A percentile compares a stretch with the other conserved stretches of the same genome.
Conservation (phyloP, 1,140 invertebrate genomes). For the Lysiphlebus fabarum region DNA sequence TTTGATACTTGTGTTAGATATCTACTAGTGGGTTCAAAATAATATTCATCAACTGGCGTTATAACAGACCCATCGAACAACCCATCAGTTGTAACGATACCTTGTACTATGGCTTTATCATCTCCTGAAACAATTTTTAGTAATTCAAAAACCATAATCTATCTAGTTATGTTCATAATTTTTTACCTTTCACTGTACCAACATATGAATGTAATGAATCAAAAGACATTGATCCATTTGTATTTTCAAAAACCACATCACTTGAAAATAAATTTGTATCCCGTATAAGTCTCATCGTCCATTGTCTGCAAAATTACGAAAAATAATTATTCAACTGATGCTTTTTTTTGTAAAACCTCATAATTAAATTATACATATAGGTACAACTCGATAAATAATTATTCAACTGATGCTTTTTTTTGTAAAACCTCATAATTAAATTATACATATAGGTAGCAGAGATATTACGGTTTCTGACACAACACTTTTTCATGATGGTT, state of each 20-base stretch:
- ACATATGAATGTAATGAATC: conserved; percentile 72
- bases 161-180: neutral
- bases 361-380: too few species aligned
- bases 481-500: neutral
- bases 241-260: conserved; percentile 76
- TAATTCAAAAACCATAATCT: neutral
- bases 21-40: conserved; percentile 79
- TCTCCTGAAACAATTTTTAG: conserved; percentile 65
- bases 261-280: conserved; percentile 74
- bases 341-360: too few species aligned
- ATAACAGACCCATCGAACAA: conserved; percentile 85
- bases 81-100: conserved; percentile 80
- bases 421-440: too few species aligned
- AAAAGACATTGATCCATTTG: conserved; percentile 67
- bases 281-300: conserved; percentile 70
- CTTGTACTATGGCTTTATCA: conserved; percentile 77
- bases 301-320: conserved; percentile 63
- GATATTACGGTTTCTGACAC: too few species aligned
- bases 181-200: conserved; percentile 71
- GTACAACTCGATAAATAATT: conserved; percentile 18
- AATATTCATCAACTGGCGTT: conserved; percentile 73
- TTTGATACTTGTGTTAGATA: conserved; percentile 56
- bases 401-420: neutral
- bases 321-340: conserved; percentile 10
- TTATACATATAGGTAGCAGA: too few species aligned